Conservation (phyloP, 2,797 vertebrate genomes). For the Parauchenoglanis ngamensis region DNA sequence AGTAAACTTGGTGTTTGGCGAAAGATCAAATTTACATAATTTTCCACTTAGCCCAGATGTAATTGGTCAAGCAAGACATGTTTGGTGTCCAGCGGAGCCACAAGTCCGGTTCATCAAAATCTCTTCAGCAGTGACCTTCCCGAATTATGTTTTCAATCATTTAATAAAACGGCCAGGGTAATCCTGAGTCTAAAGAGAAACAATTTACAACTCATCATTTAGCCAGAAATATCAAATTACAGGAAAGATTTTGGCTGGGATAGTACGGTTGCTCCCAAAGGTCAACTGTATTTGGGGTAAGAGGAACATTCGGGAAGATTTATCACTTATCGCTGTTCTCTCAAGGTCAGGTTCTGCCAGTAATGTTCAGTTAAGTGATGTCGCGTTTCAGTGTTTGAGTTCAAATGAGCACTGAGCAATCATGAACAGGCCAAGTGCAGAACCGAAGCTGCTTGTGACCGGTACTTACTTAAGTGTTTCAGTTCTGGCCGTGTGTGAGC, state of each 20-base stretch:
- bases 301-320: not conserved
- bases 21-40: conserved; percentile 8
- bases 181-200: not conserved
- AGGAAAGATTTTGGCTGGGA: not conserved
- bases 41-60: not conserved
- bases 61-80: not conserved
- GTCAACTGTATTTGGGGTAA: conserved; percentile 7
- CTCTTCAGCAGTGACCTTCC: not conserved
- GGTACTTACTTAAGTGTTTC: not conserved
- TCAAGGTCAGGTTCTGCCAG: not conserved
- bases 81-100: not conserved
- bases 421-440: not conserved
- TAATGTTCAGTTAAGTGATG: not conserved
- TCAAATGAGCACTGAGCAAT: not conserved
- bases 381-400: not conserved
- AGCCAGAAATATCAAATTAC: not conserved
- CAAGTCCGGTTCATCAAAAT: not conserved
- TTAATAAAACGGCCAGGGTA: not conserved
- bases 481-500: not conserved
- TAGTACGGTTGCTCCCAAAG: not conserved
- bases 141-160: not conserved
- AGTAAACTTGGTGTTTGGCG: conserved; percentile 11
- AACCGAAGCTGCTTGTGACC: not conserved
- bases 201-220: not conserved
- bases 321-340: not conserved